Percentiles rank a stretch among this genome's conserved stretches.
phyloP scores from a whole-genome alignment of 2,888 invertebrate genomes.

The Cheilosia vulpina region DNA sequence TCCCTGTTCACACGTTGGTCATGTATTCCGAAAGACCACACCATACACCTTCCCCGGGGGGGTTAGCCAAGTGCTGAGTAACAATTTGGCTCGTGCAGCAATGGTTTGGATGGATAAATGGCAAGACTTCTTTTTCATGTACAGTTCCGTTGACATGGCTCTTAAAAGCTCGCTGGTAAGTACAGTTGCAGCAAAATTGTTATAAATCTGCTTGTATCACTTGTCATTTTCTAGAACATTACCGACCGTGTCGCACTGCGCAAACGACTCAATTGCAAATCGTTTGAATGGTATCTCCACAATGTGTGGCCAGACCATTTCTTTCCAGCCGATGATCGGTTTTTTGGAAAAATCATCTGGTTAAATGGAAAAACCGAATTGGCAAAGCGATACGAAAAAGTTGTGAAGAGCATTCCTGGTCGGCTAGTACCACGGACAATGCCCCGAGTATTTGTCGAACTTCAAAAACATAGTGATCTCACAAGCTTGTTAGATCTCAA shows the following conservation, averaged over 20 bases:
- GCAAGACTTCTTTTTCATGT: slow-evolving; percentile 95
- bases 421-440: slow-evolving; percentile 79
- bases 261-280: slow-evolving; percentile 90
- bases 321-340: slow-evolving; percentile 93
- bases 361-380: slow-evolving; percentile 80
- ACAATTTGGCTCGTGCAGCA: slow-evolving; percentile 96
- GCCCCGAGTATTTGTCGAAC: slow-evolving; percentile 79
- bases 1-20: slow-evolving; percentile 97
- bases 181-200: background rate
- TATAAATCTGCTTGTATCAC: background rate
- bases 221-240: slow-evolving; percentile 83
- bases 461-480: slow-evolving; percentile 78
- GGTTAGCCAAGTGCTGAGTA: slow-evolving; percentile 90
- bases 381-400: slow-evolving; percentile 78
- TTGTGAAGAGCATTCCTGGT: slow-evolving; percentile 80
- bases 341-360: slow-evolving; percentile 92
- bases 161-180: slow-evolving; percentile 76
- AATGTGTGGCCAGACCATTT: slow-evolving; percentile 98
- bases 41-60: slow-evolving; percentile 98
- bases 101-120: slow-evolving; percentile 99
- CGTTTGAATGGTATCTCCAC: slow-evolving; percentile 96
- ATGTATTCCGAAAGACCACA: slow-evolving; percentile 95
- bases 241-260: slow-evolving; percentile 88
- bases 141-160: slow-evolving; percentile 87
- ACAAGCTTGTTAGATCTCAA: slow-evolving; percentile 79